These are phyloP conservation scores for Oreocharis arfaki DNA, from an alignment of 2,113 vertebrate genomes.

Conservation along the genomic window DNA sequence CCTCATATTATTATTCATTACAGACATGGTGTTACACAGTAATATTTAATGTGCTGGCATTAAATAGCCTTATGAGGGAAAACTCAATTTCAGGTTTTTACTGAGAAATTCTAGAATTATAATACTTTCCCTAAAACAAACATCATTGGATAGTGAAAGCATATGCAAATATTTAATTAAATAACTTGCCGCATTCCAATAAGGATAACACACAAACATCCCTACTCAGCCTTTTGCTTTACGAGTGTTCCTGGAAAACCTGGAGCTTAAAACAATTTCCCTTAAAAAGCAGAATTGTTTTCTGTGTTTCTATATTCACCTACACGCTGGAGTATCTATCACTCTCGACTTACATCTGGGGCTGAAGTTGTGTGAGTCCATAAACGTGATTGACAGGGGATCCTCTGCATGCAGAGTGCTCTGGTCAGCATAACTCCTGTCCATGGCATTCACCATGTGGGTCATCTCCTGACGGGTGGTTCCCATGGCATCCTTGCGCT, in stretches of 20 bases:
- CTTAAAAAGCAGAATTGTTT: neutral
- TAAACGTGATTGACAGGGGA: slow-evolving; percentile 94
- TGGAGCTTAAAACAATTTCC: neutral
- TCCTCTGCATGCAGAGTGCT: slow-evolving; percentile 95
- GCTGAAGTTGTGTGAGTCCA: slow-evolving; percentile 97
- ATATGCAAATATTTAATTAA: neutral
- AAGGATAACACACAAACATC: neutral
- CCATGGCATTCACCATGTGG: slow-evolving; percentile 98
- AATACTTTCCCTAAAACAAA: neutral
- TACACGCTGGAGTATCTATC: neutral
- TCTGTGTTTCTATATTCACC: neutral
- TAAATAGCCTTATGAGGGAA: neutral
- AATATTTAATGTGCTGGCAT: neutral
- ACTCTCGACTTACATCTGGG: slow-evolving; percentile 89
- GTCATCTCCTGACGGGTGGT: slow-evolving; percentile 98
- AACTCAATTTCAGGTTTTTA: neutral
- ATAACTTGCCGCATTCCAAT: neutral
- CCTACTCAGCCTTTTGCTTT: neutral
- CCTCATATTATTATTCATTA: neutral
- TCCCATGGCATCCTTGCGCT: slow-evolving; percentile 94
- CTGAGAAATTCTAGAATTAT: neutral
- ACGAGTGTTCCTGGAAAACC: neutral
- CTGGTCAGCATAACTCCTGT: slow-evolving; percentile 95
- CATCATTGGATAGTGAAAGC: neutral
- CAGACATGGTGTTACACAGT: neutral